Base-by-base conservation (phyloP, 2,797 vertebrate genomes). In the Anableps anableps region DNA sequence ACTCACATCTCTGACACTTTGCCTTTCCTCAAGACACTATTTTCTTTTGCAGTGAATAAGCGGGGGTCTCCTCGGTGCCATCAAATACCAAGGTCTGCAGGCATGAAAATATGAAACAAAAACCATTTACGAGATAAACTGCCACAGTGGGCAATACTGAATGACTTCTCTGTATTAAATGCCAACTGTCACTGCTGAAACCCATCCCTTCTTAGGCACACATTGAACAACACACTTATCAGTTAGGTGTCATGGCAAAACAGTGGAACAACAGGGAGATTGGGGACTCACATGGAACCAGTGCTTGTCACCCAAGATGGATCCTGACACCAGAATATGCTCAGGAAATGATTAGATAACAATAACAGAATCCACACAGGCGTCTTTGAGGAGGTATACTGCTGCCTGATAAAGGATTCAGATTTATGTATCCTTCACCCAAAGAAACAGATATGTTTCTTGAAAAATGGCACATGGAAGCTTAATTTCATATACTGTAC, bases 311-410 rank as follows among this genome's bases (percentile, higher is more conserved):
- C 84, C 91, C 80, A 88, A 94, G 92, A 95, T 90, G 93, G 91
- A 95, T 93, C 86, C 92, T 91, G 94, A 95, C 93, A 93, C 83
- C 85, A 86, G 93, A 95, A 95, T 94, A 93, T 92, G 91, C 89
- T 89, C 80, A 75, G 91, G 85, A 90, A 91, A 92, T 95, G 94
- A 96, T 95, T 92, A 94, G 95, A 96, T 96, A 94, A 95, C 95
- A 95, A 95, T 93, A 95, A 91, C 91, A 88, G 91, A 91, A 94
- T 91, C 84, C 83, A 80, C 89, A 90, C 76, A 29, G 82, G 88
- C 85, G 88, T 93, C 82, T 86, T 92, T 23, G 53, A 89, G 86
- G 92, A 93, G 90, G 93, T 94, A 93, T 94, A 91, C 86, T 83
- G 86, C 86, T 72, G 84, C 81, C 94, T 91, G 95, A 96, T 96